These are phyloP conservation scores for Sebastiscus tertius DNA, from an alignment of 2,797 vertebrate genomes.

Conservation along the genomic window DNA sequence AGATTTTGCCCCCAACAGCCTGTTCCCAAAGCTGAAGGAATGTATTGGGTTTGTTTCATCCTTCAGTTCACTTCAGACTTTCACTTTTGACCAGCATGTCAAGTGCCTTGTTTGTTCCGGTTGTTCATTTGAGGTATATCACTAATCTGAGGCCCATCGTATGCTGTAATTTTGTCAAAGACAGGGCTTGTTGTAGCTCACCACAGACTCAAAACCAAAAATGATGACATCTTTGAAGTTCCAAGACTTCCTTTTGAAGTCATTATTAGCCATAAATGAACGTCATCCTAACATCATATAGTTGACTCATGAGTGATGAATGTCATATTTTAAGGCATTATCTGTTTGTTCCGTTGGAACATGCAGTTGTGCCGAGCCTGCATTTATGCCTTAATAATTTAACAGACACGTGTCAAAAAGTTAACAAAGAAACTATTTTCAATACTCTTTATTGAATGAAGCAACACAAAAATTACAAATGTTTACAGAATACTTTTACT, in stretches of 20 bases:
- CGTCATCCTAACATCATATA: neutral
- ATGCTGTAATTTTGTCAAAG: neutral
- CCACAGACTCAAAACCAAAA: neutral
- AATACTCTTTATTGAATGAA: constrained; percentile 73
- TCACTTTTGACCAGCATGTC: neutral
- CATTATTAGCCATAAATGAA: neutral
- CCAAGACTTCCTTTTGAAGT: neutral
- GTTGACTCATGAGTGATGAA: neutral
- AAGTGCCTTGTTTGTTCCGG: neutral
- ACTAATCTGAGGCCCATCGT: neutral
- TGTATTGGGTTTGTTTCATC: neutral
- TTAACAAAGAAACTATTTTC: constrained; percentile 1
- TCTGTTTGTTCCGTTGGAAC: neutral
- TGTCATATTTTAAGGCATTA: neutral
- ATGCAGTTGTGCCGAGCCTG: neutral
- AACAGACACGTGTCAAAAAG: neutral
- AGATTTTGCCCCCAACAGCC: neutral
- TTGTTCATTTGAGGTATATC: neutral
- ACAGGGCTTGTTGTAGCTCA: neutral
- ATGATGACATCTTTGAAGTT: neutral
- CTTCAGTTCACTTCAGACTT: neutral
- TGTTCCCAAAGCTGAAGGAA: neutral
- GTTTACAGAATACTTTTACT: constrained; percentile 65
- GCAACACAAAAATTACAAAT: constrained; percentile 67
- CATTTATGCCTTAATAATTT: neutral